Conservation (phyloP, 2,797 vertebrate genomes). For the Diplodus sargus region DNA sequence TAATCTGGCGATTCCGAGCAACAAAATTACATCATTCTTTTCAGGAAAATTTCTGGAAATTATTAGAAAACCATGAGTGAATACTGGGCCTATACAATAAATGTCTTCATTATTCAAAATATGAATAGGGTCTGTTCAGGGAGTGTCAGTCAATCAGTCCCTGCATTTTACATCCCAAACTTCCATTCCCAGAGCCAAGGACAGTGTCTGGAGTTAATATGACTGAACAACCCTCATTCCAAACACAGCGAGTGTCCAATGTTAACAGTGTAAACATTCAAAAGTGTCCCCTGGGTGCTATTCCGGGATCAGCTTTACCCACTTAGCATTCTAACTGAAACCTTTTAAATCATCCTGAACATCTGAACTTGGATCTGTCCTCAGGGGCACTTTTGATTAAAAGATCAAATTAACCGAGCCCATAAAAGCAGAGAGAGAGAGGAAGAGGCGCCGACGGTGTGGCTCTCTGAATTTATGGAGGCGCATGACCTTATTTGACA, state of each 20-base stretch:
- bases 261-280: conserved; percentile 66
- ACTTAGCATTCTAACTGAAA: conserved; percentile 73
- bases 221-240: conserved; percentile 33
- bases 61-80: neutral
- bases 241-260: conserved; percentile 51
- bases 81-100: neutral
- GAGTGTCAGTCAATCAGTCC: conserved; percentile 19
- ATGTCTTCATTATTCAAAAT: conserved; percentile 18
- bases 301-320: conserved; percentile 66
- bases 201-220: conserved; percentile 47
- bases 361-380: conserved; percentile 78
- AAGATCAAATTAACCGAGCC: conserved; percentile 81
- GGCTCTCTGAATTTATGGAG: conserved; percentile 79
- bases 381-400: conserved; percentile 79
- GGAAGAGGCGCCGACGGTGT: conserved; percentile 25
- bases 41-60: conserved; percentile 13
- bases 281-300: conserved; percentile 69
- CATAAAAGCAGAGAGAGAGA: conserved; percentile 77
- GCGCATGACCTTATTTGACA: conserved; percentile 68
- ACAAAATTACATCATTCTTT: neutral
- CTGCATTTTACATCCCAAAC: conserved; percentile 13
- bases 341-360: conserved; percentile 74
- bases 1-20: too few species aligned
- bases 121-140: neutral
- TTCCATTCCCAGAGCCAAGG: conserved; percentile 36